Evolutionary conservation across 2,113 vertebrate species (phyloP).

Genomic region (Elaphurus davidianus): DNA sequence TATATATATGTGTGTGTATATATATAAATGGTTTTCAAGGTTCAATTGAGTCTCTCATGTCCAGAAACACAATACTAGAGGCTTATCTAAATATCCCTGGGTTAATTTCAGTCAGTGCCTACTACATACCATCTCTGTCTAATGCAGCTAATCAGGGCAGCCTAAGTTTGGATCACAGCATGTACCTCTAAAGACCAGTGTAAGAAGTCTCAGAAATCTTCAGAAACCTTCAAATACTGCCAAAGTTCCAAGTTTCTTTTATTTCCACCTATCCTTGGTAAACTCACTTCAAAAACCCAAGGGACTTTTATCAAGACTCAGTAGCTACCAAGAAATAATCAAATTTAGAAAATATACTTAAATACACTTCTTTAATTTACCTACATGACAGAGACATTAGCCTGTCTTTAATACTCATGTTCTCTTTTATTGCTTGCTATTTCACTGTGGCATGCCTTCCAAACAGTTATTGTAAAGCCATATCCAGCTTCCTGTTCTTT

Average conservation of each 20-base stretch:
- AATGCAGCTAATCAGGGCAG: not conserved
- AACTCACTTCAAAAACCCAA: not conserved
- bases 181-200: not conserved
- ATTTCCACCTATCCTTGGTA: not conserved
- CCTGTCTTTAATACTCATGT: not conserved
- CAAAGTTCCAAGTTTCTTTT: not conserved
- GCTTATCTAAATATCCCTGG: not conserved
- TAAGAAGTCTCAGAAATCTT: not conserved
- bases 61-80: not conserved
- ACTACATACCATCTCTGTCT: not conserved
- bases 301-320: not conserved
- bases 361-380: not conserved
- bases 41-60: not conserved
- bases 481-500: not conserved
- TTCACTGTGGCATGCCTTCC: not conserved
- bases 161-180: not conserved
- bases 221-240: not conserved
- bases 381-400: not conserved
- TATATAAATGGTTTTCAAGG: not conserved
- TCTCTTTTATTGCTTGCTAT: not conserved
- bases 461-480: not conserved
- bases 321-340: not conserved
- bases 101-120: not conserved
- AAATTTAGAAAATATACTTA: not conserved
- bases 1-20: not conserved